Evolutionary conservation across 2,888 invertebrate species (phyloP), one percentile per base, ranked within the genome.

Genomic region (Globia sparganii): DNA sequence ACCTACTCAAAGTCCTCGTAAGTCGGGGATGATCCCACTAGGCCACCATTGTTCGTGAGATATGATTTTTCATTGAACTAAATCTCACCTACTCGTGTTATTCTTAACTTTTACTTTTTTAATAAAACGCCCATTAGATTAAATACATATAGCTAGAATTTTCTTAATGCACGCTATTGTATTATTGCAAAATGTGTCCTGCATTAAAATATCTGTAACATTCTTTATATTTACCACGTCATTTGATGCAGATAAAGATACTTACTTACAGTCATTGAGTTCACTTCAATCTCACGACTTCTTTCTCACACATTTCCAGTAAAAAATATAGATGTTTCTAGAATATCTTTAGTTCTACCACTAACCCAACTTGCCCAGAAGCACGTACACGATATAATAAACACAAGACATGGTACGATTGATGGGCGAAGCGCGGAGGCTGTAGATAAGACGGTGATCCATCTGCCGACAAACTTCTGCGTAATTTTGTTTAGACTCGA

Each of bases 371-470:
- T 68, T 58, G 0, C 0, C 1, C 78, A 59, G 53, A 28, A 59
- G 61, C 74, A 72, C 61, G 53, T 78, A 82, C 67, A 73, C n/a
- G 70, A 64, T 83, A 77, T 78, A 83, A 84, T 85, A 84, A 80
- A 70, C 70, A 72, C 49, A 69, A 72, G 74, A 85, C 76, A 53
- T 61, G 53, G 31, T 49, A 83, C 46, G 85, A 86, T 86, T 87
- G 87, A 86, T 87, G 86, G 85, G 80, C 53, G 25, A 37, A 59
- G 80, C 72, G 69, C 72, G 72, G 80, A 37, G 76, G n/a, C 59
- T 11, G 11, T 28, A 72, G 86, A 87, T 87, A 87, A 85, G 73
- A 73, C 78, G 70, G 84, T 80, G 79, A 87, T 87, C 87, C 83
- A 87, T 86, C 87, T 81, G 40, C 76, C 77, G 87, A 78, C 85